Percentiles rank a stretch among this genome's conserved stretches.
These are phyloP conservation scores for Hemiscyllium ocellatum DNA, from an alignment of 2,113 vertebrate genomes.

Conservation along the genomic window DNA sequence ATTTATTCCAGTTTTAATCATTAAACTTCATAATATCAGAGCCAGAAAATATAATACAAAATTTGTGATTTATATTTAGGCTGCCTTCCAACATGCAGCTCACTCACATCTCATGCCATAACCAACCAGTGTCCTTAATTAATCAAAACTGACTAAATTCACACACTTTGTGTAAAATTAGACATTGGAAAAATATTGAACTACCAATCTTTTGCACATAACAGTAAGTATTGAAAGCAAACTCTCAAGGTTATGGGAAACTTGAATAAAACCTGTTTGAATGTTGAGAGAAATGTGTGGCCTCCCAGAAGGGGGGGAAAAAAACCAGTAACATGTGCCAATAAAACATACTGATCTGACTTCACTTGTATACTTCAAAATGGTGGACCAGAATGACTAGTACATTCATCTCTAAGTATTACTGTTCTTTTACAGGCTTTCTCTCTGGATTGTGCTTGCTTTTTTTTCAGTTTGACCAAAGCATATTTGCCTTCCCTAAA, in stretches of 20 bases:
- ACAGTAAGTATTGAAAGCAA: not conserved
- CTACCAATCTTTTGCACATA: not conserved
- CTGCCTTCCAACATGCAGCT: not conserved
- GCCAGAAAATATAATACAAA: not conserved
- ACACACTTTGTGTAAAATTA: not conserved
- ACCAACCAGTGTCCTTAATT: not conserved
- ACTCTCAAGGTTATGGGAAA: not conserved
- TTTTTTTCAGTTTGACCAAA: not conserved
- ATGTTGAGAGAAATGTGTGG: not conserved
- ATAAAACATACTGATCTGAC: too few relatives aligned
- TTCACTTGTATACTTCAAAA: too few relatives aligned
- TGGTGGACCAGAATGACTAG: too few relatives aligned
- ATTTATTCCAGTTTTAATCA: not conserved
- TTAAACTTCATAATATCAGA: not conserved
- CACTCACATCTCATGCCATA: not conserved
- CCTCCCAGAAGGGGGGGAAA: too few relatives aligned
- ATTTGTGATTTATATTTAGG: not conserved
- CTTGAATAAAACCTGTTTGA: not conserved
- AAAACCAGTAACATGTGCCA: too few relatives aligned
- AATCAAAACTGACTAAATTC: not conserved
- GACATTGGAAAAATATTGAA: not conserved
- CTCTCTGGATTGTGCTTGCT: not conserved
- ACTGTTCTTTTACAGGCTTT: too few relatives aligned
- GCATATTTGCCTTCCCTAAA: too few relatives aligned
- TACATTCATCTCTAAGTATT: too few relatives aligned